Percentiles rank a stretch among this genome's conserved stretches.
Conservation (phyloP, 2,113 vertebrate genomes). For the Rana temporaria region DNA sequence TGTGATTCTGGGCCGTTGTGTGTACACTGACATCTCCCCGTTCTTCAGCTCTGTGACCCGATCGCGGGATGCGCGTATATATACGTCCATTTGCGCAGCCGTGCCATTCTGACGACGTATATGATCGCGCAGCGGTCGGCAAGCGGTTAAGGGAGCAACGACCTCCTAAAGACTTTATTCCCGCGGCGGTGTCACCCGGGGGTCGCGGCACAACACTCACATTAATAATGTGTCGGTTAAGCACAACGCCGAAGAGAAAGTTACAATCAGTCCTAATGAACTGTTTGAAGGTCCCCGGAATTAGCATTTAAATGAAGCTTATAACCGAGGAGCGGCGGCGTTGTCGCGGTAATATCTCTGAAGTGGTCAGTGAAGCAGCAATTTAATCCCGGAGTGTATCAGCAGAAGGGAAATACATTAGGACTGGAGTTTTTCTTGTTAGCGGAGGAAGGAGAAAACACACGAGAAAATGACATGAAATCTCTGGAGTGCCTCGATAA, state of each 20-base stretch:
- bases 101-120: too few relatives aligned
- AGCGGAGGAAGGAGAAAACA: not conserved
- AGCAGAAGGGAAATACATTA: not conserved
- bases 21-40: too few relatives aligned
- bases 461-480: not conserved
- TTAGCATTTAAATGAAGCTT: constrained; percentile 31
- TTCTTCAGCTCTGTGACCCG: too few relatives aligned
- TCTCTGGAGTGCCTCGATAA: not conserved
- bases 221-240: constrained; percentile 1
- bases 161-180: too few relatives aligned
- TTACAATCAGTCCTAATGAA: not conserved
- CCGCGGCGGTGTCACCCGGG: not conserved
- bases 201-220: not conserved
- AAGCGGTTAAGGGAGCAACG: too few relatives aligned
- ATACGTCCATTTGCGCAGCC: too few relatives aligned
- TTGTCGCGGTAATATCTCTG: not conserved
- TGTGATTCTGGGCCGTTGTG: too few relatives aligned
- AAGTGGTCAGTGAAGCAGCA: constrained; percentile 25
- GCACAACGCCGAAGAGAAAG: not conserved
- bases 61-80: too few relatives aligned
- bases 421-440: not conserved
- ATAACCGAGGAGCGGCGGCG: not conserved
- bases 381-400: constrained; percentile 3
- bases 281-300: not conserved
- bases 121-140: too few relatives aligned